Conservation (phyloP, 2,797 vertebrate species). For the Pelochelys cantorii region DNA sequence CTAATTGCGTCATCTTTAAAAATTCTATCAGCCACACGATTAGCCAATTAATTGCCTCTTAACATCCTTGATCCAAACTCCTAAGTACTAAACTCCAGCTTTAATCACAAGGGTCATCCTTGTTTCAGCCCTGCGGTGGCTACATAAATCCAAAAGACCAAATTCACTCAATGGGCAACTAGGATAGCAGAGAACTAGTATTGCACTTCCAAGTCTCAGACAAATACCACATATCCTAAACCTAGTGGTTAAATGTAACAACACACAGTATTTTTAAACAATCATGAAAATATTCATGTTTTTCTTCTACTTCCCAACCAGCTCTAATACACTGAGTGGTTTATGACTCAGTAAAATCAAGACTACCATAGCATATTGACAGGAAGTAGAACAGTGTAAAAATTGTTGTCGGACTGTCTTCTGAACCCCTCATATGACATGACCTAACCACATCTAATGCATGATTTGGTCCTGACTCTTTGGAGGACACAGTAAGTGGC, state of each 20-base stretch:
- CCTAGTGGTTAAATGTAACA: neutral
- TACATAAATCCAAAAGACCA: constrained; percentile 59
- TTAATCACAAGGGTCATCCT: neutral
- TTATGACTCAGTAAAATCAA: constrained; percentile 36
- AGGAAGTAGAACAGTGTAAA: constrained; percentile 52
- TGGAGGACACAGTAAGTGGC: constrained; percentile 30
- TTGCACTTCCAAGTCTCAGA: constrained; percentile 39
- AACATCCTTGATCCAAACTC: neutral
- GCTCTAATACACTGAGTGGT: neutral
- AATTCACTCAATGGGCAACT: constrained; percentile 23
- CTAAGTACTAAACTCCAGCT: neutral
- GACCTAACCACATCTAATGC: constrained; percentile 64
- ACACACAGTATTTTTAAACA: neutral
- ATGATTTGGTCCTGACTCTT: constrained; percentile 42
- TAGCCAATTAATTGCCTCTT: too few species aligned
- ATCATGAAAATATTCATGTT: neutral
- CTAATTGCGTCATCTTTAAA: too few species aligned
- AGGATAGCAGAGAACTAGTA: neutral
- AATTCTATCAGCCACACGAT: too few species aligned
- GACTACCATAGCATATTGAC: constrained; percentile 42
- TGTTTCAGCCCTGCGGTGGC: neutral
- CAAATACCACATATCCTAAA: neutral
- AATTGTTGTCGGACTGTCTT: constrained; percentile 56
- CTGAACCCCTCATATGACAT: constrained; percentile 14
- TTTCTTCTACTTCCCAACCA: neutral